These are phyloP conservation scores for Sinocyclocheilus grahami DNA, from an alignment of 2,113 vertebrate genomes.

Conservation along the genomic window DNA sequence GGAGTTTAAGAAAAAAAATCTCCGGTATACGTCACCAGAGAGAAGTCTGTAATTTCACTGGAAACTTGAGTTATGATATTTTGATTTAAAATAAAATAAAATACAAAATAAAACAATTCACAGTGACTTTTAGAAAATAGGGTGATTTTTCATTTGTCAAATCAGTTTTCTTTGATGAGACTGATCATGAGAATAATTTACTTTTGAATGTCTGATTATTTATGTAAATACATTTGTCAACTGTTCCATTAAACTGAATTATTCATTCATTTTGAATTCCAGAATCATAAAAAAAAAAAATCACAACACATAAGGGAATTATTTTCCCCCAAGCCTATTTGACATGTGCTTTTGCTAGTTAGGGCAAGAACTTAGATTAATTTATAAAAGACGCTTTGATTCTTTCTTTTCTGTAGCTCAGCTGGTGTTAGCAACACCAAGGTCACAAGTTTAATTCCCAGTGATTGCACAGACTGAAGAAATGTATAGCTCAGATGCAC, in stretches of 20 bases:
- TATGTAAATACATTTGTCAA: not conserved
- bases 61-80: not conserved
- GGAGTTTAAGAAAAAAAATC: not conserved
- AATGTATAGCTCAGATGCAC: not conserved
- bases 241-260: constrained; percentile 1
- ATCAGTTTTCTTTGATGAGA: not conserved
- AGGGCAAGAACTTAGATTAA: not conserved
- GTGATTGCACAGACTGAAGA: not conserved
- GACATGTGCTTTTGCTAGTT: not conserved
- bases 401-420: constrained; percentile 1
- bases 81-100: not conserved
- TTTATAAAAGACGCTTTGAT: not conserved
- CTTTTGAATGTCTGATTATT: not conserved
- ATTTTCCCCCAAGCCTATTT: not conserved
- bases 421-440: not conserved
- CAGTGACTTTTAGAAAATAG: not conserved
- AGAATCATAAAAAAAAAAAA: not conserved
- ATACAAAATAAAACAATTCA: not conserved
- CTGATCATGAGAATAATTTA: not conserved
- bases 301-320: not conserved
- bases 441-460: constrained; percentile 1
- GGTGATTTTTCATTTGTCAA: not conserved
- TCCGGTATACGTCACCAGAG: not conserved
- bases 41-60: not conserved
- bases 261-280: not conserved